Evolutionary conservation across 2,888 invertebrate species (phyloP), one percentile per base, ranked within the genome.

Genomic region (Drosophila diplacantha): DNA sequence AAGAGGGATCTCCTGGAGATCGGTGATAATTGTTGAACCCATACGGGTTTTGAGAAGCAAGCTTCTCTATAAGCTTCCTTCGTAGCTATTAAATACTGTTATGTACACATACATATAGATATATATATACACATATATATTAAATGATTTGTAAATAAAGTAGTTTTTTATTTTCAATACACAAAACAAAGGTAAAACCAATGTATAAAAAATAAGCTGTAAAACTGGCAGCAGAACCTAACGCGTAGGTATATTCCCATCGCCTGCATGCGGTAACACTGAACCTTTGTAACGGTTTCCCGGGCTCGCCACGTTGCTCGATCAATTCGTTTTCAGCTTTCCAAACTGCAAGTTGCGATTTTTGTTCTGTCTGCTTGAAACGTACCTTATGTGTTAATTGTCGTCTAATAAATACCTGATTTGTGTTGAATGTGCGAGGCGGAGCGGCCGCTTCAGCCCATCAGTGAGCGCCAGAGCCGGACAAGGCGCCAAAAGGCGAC

Each of bases 301-400:
- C 29, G 5, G 2, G 5, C 16, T 14, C 38, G 37, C 24, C 44
- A 35, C 52, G 26, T 34, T 35, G n/a, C 7, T 72, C 77, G 72
- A 60, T 72, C 82, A 74, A 64, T 77, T 82, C 50, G 55, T 37
- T 70, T 76, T 73, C 60, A 49, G 77, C 74, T 66, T 38, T 65
- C 43, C 44, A 51, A 54, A 50, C 32, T 31, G 34, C 44, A 20
- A 37, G 46, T 59, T 50, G 20, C 8, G 34, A 20, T 38, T 22
- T 31, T 4, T 49, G n/a, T 55, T 31, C 9, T 7, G 39, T 41
- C 14, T 5, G 7, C 5, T 20, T 12, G 34, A 41, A 14, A 9
- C 12, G 32, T 26, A 16, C n/a, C n/a, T 6, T 29, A 3, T 37
- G 18, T 49, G 32, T 37, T 47, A 24, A 16, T 22, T n/a, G 16